Evolutionary conservation across 2,797 vertebrate species (phyloP).

Genomic region (Varecia variegata): DNA sequence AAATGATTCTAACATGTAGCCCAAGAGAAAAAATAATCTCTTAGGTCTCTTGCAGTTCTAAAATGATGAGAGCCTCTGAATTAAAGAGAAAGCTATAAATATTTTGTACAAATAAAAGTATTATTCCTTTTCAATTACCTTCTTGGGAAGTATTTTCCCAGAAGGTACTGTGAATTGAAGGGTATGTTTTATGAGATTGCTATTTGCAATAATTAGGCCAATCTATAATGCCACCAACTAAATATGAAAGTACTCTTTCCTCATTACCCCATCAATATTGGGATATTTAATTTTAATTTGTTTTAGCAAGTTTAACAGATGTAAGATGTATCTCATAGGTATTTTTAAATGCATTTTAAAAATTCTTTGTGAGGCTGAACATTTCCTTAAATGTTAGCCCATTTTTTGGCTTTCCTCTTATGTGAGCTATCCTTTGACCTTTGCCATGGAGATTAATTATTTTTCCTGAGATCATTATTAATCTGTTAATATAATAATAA

Average conservation of each 20-base stretch:
- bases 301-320: slow-evolving; percentile 22
- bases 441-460: neutral
- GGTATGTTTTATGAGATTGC: neutral
- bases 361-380: neutral
- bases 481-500: slow-evolving; percentile 19
- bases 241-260: neutral
- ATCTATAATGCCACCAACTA: slow-evolving; percentile 9
- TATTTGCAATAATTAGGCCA: neutral
- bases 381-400: slow-evolving; percentile 1
- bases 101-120: neutral
- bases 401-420: neutral
- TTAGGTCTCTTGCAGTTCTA: neutral
- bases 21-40: neutral
- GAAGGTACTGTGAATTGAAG: neutral
- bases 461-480: neutral
- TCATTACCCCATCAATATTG: neutral
- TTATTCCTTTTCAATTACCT: slow-evolving; percentile 41
- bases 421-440: neutral
- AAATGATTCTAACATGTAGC: neutral
- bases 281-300: slow-evolving; percentile 6
- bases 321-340: neutral
- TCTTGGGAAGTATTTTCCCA: slow-evolving; percentile 36
- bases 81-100: slow-evolving; percentile 32
- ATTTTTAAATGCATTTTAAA: slow-evolving; percentile 15
- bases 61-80: slow-evolving; percentile 21